Percentiles rank a stretch among this genome's conserved stretches.
These are phyloP conservation scores for Premnoplex brunnescens DNA, from an alignment of 2,797 vertebrate species.

Conservation along the genomic window DNA sequence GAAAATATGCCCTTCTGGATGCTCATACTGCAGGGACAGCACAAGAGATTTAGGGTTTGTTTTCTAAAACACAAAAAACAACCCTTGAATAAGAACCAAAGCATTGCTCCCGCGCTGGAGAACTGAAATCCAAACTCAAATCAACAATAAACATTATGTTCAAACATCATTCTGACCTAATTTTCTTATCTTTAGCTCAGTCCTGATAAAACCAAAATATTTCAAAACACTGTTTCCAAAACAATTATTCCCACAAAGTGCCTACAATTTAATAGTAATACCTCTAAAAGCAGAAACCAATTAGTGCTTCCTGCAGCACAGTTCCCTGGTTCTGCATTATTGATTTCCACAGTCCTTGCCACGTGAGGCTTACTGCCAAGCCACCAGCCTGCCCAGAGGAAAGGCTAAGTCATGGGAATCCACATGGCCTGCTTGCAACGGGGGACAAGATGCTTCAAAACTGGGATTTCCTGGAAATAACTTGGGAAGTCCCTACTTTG, in stretches of 20 bases:
- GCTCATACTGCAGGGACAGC: neutral
- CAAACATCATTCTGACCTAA: neutral
- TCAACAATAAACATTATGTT: neutral
- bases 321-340: neutral
- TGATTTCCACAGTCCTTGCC: neutral
- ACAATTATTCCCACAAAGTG: neutral
- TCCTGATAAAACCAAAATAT: neutral
- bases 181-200: neutral
- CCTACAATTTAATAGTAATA: neutral
- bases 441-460: accelerated
- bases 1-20: neutral
- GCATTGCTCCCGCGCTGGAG: neutral
- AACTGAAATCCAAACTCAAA: neutral
- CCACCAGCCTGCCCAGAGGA: neutral
- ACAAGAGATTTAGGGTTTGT: neutral
- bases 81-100: neutral
- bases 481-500: neutral
- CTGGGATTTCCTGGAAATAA: neutral
- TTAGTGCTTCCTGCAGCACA: neutral
- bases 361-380: neutral
- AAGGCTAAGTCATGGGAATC: neutral
- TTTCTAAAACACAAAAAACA: neutral
- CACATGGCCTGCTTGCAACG: neutral
- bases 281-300: neutral
- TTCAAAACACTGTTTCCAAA: neutral